Conservation (phyloP, 2,797 vertebrate species). For the Hypotaenidia philippensis region DNA sequence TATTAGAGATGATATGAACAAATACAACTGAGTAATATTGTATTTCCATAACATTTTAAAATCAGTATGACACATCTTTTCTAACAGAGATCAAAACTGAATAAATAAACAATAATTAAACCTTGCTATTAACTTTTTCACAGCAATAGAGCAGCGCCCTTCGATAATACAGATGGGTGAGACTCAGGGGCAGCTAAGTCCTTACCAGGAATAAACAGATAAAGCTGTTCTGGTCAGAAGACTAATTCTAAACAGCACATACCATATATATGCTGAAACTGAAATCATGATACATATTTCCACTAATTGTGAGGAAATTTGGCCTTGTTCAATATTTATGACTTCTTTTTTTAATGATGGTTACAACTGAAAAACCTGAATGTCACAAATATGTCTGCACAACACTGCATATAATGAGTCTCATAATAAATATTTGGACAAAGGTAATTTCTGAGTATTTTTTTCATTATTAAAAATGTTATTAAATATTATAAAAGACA, state of each 20-base stretch:
- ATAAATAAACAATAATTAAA: constrained; percentile 39
- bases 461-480: constrained; percentile 34
- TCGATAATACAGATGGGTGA: not conserved
- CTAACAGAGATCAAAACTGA: constrained; percentile 32
- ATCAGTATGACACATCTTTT: constrained; percentile 11
- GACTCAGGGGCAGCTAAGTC: not conserved
- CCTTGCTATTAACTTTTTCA: constrained; percentile 18
- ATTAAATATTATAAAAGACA: constrained; percentile 39
- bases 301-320: not conserved
- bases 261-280: not conserved
- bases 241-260: not conserved
- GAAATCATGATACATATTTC: not conserved
- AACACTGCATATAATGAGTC: constrained; percentile 44
- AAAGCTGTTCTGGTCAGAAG: not conserved
- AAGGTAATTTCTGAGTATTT: constrained; percentile 24
- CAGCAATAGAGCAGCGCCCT: not conserved
- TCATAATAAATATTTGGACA: constrained; percentile 50
- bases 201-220: not conserved
- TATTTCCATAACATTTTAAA: constrained; percentile 35
- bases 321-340: not conserved
- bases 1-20: not conserved
- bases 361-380: constrained; percentile 15
- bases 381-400: not conserved
- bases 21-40: constrained; percentile 1
- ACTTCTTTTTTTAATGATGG: not conserved